Conservation (phyloP, 2,888 invertebrate species). For the Leptopilina drosophilae region DNA sequence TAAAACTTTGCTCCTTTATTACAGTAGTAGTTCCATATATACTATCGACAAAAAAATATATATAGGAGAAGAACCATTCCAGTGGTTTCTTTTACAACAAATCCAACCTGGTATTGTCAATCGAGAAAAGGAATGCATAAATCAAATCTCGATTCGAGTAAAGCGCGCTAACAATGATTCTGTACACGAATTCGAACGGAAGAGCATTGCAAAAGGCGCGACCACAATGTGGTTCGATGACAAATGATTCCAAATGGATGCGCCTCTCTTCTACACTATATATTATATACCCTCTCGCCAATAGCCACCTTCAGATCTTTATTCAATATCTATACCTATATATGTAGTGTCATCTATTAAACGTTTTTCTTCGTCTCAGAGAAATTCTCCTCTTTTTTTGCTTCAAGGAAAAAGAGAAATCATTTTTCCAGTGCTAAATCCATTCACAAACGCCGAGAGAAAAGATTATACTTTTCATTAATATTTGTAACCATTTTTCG, state of each 20-base stretch:
- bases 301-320: conserved; percentile 50
- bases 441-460: not conserved
- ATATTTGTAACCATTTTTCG: not conserved
- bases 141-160: conserved; percentile 68
- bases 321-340: conserved; percentile 52
- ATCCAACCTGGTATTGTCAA: conserved; percentile 63
- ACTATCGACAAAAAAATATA: conserved; percentile 61
- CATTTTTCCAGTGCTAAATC: conserved; percentile 49
- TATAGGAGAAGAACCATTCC: conserved; percentile 59
- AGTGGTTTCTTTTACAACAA: conserved; percentile 61
- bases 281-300: conserved; percentile 45
- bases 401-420: conserved; percentile 57
- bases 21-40: conserved; percentile 45
- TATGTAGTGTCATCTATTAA: too few species aligned
- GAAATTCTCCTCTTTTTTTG: conserved; percentile 44
- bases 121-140: conserved; percentile 71
- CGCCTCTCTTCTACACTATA: conserved; percentile 40
- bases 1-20: conserved; percentile 56
- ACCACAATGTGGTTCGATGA: conserved; percentile 75
- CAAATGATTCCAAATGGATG: conserved; percentile 70
- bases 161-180: conserved; percentile 68
- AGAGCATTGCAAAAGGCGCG: conserved; percentile 69
- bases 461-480: not conserved
- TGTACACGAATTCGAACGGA: conserved; percentile 35
- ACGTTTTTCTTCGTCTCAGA: conserved; percentile 44